A percentile compares a stretch with the other conserved stretches of the same genome.
Conservation (phyloP, 2,113 vertebrate species). For the Grallaria varia region DNA sequence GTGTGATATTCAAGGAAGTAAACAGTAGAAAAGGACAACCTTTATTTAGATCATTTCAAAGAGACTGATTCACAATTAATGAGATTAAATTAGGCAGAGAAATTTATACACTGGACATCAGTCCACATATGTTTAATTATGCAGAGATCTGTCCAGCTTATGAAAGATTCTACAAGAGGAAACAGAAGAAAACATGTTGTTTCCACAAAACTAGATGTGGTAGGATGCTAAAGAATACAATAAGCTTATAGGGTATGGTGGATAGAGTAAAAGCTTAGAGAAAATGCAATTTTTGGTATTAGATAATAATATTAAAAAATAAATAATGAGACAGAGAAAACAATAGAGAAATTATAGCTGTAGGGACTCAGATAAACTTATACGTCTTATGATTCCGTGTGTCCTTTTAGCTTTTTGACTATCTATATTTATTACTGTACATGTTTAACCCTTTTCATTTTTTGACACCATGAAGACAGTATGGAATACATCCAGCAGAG, state of each 20-base stretch:
- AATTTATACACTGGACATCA: background rate
- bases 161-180: background rate
- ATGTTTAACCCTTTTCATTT: background rate
- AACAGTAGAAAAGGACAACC: background rate
- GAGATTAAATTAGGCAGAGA: background rate
- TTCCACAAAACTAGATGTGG: background rate
- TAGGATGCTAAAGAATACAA: background rate
- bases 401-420: background rate
- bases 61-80: background rate
- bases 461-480: background rate
- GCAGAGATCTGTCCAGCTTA: background rate
- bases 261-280: background rate
- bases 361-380: background rate
- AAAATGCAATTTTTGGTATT: background rate
- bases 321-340: background rate
- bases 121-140: background rate
- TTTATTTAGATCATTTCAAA: background rate
- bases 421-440: background rate
- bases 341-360: background rate
- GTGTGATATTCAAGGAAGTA: background rate
- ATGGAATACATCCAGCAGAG: background rate
- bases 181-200: background rate
- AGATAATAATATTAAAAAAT: background rate
- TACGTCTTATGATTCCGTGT: background rate
- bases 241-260: rapidly evolving